Percentiles rank a stretch among this genome's conserved stretches.
phyloP scores from a whole-genome alignment of 2,113 vertebrate genomes.

The Solenodon paradoxus region DNA sequence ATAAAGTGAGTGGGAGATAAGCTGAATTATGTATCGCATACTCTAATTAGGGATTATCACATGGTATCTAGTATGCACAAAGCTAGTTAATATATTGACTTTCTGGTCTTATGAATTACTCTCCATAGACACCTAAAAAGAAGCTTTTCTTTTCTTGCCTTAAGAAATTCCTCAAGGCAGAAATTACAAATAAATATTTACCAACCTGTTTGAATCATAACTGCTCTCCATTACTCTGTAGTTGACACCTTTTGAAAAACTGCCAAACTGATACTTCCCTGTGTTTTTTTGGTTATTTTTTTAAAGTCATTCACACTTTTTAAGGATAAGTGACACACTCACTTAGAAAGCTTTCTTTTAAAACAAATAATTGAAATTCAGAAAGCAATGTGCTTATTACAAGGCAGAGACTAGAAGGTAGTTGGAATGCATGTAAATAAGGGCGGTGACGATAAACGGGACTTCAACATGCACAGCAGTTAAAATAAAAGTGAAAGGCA shows the following conservation, averaged over 20 bases:
- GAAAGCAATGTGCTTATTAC: neutral
- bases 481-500: neutral
- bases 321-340: neutral
- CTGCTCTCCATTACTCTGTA: neutral
- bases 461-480: neutral
- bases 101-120: neutral
- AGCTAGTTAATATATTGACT: neutral
- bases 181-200: constrained; percentile 16
- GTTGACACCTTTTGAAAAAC: neutral
- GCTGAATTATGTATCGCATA: constrained; percentile 9
- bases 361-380: neutral
- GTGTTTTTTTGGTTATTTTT: neutral
- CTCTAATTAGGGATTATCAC: neutral
- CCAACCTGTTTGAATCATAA: neutral
- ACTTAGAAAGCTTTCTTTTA: neutral
- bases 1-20: neutral
- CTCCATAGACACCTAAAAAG: neutral
- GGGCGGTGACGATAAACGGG: neutral
- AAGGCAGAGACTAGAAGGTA: neutral
- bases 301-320: neutral
- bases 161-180: neutral
- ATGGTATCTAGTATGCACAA: neutral
- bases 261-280: neutral
- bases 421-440: neutral
- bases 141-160: neutral